Evolutionary conservation across 2,888 invertebrate genomes (phyloP), one percentile per base, ranked within the genome.

Genomic region (Lasius fuliginosus): DNA sequence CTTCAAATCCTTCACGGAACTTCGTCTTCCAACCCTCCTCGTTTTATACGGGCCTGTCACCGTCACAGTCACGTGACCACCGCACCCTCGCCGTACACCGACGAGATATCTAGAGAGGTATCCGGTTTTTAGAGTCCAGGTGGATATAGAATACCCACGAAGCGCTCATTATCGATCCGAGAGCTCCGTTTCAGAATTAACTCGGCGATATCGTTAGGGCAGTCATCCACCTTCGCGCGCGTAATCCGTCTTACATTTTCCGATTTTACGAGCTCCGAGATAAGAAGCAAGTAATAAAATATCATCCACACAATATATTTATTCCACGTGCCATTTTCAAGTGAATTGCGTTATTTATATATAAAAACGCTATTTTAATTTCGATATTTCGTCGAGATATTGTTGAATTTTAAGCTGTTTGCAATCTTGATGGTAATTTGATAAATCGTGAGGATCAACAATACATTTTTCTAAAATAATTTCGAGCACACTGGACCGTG

Each of bases 61-160:
- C 68, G 84, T 87, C 83, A 60, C 76, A 67, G 56, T 89, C 89
- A 89, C 89, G 89, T 89, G 85, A 89, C 82, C 87, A 82, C 30
- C 53, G 69, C 87, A 83, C 87, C 89, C 87, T 87, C 75, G 69
- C 81, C 11, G 86, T 82, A 84, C 40, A 42, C 81, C 74, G 75
- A 67, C 75, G 69, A n/a, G 75, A 87, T 56, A 76, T 23, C 79
- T 79, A 33, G 85, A 46, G 73, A 36, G 46, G 75, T 79, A 77
- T 86, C 60, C 75, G 79, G 76, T 83, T 81, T 86, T 83, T 82
- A 83, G 83, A 83, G 65, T 83, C 56, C 79, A 30, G 74, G 23
- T 60, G 67, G 36, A 36, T 71, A 46, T 71, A 46, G 68, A 68
- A 73, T 71, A 71, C 27, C 36, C 60, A 69, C 69, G 42, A 79